Conservation (phyloP, 2,888 invertebrate genomes). For the Calameuta filiformis region DNA sequence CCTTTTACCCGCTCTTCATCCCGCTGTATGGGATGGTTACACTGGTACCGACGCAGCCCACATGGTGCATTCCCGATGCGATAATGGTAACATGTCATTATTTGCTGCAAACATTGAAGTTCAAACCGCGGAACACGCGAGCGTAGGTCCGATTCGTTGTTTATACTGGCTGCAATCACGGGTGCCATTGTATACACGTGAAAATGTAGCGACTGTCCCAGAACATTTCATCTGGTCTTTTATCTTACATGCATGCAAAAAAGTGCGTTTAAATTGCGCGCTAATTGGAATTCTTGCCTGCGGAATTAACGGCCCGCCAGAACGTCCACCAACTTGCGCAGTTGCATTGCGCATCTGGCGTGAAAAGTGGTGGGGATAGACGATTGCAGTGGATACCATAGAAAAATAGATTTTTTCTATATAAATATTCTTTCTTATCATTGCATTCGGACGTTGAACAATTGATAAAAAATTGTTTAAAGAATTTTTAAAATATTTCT, state of each 20-base stretch:
- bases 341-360: neutral
- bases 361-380: neutral
- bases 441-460: too few relatives aligned
- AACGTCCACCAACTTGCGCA: neutral
- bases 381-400: neutral
- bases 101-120: conserved; percentile 1
- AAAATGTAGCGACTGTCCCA: neutral
- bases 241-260: neutral
- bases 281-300: neutral
- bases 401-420: neutral
- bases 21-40: neutral
- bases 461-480: too few relatives aligned
- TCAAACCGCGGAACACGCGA: neutral
- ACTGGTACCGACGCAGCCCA: neutral
- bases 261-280: neutral
- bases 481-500: too few relatives aligned
- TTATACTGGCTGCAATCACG: neutral
- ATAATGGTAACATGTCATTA: neutral
- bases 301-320: neutral
- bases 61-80: neutral
- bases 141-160: neutral
- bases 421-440: neutral
- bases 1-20: neutral
- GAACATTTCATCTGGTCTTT: neutral
- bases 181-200: neutral